A percentile compares a stretch with the other conserved stretches of the same genome.
phyloP scores from a whole-genome alignment of 2,888 invertebrate genomes.

The Biston betularia region DNA sequence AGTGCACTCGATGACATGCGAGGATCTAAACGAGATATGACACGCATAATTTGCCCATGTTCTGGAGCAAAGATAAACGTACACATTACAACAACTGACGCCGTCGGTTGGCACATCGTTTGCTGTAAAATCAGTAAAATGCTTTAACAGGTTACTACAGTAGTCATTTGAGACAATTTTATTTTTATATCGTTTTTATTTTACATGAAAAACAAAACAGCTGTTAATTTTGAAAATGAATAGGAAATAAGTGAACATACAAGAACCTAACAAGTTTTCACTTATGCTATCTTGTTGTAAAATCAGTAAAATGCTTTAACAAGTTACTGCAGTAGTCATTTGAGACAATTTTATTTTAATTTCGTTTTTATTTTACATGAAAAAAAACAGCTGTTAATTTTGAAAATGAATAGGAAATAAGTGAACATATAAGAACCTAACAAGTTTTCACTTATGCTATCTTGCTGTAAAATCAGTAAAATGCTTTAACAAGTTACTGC shows the following conservation, averaged over 20 bases:
- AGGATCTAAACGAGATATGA: slow-evolving; percentile 64
- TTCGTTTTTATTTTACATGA: too few species aligned
- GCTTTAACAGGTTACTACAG: slow-evolving; percentile 73
- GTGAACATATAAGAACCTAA: too few species aligned
- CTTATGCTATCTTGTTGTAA: too few species aligned
- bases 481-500: slow-evolving; percentile 73
- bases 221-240: too few species aligned
- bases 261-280: too few species aligned
- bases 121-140: slow-evolving; percentile 77
- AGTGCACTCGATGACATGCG: slow-evolving; percentile 68
- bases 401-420: too few species aligned
- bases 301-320: slow-evolving; percentile 77
- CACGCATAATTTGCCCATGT: slow-evolving; percentile 69
- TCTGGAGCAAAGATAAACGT: slow-evolving; percentile 20
- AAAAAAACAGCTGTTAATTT: too few species aligned
- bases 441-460: too few species aligned
- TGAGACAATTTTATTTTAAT: slow-evolving; percentile 77
- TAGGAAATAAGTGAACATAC: too few species aligned
- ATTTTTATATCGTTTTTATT: too few species aligned
- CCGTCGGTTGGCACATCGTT: slow-evolving; percentile 51
- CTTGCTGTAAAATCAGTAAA: slow-evolving; percentile 78
- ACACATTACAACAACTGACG: slow-evolving; percentile 41
- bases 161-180: slow-evolving; percentile 78
- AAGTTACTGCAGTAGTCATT: slow-evolving; percentile 73
- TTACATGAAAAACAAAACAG: too few species aligned